Evolutionary conservation across 2,113 vertebrate species (phyloP).

Genomic region (Ovibos moschatus): DNA sequence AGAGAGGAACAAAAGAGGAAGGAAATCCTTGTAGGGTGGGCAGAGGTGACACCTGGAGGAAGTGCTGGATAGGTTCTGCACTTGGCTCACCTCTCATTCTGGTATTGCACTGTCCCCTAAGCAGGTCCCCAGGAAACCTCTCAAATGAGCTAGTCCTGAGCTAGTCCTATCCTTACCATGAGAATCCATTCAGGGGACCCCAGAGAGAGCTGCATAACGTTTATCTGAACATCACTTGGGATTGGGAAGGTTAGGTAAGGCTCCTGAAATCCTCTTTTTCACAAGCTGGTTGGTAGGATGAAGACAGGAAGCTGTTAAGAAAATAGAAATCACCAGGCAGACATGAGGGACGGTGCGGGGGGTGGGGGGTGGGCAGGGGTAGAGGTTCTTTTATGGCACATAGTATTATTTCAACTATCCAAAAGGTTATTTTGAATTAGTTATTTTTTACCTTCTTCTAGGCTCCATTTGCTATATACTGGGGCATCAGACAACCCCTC

Average conservation of each 20-base stretch:
- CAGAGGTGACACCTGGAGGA: background rate
- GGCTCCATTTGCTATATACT: background rate
- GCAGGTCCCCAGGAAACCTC: background rate
- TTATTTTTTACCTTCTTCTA: background rate
- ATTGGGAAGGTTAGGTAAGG: background rate
- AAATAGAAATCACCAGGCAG: background rate
- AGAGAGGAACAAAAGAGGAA: background rate
- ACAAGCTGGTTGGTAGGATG: background rate
- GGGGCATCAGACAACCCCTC: background rate
- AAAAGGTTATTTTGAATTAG: background rate
- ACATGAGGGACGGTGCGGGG: background rate
- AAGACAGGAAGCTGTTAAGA: background rate
- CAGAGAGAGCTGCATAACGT: background rate
- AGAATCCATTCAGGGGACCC: background rate
- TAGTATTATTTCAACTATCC: background rate
- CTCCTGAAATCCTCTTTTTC: background rate
- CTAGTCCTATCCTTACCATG: background rate
- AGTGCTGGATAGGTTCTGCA: background rate
- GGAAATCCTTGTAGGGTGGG: background rate
- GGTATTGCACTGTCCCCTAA: background rate
- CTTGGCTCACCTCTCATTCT: background rate
- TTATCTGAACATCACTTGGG: background rate
- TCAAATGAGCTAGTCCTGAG: background rate
- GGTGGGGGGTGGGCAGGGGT: background rate
- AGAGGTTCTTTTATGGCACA: background rate